Evolutionary conservation across 2,113 vertebrate genomes (phyloP), one percentile per base, ranked within the genome.

Genomic region (Nibea coibor): DNA sequence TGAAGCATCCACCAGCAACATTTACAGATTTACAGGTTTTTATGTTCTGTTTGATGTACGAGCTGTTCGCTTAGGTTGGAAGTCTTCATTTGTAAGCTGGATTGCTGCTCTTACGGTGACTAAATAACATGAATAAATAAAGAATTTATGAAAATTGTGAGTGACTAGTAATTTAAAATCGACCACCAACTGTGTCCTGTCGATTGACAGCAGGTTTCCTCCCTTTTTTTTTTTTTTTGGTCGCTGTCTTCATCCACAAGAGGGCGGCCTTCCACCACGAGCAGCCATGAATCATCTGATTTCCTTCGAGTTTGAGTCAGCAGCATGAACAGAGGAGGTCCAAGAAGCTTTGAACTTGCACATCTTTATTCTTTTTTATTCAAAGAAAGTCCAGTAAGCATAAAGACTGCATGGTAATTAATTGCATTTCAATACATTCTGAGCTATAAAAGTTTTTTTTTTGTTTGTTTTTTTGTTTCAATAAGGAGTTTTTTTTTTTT

Each of bases 341-440:
- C 56, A 68, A 82, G 74, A 79, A 68, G 59, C 72, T 66, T 83
- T 92, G 53, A 91, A 91, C 90, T 95, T 92, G 91, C 86, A 94
- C 88, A 93, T 91, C 80, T 90, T 94, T 94, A 93, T 93, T 94
- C 43, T 87, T 93, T 91, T 94, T 94, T 95, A 94, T 92, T 94
- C 91, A 91, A 95, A 95, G 90, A 90, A 94, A 95, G 90, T 94
- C 92, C 93, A 93, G 91, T 95, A 94, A 95, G 93, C 95, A 93
- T 93, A 93, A 95, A 94, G 94, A 95, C 93, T 94, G 94, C 93
- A 93, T 94, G 93, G 92, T 93, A 92, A 92, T 93, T 93, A 89
- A 90, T 93, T 95, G 91, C 94, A 92, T 94, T 94, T 93, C 88
- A 93, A 93, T 95, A 95, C 95, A 96, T 96, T 96, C 94, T 94